phyloP scores from a whole-genome alignment of 2,888 invertebrate genomes.

The Hirudinaria manillensis region DNA sequence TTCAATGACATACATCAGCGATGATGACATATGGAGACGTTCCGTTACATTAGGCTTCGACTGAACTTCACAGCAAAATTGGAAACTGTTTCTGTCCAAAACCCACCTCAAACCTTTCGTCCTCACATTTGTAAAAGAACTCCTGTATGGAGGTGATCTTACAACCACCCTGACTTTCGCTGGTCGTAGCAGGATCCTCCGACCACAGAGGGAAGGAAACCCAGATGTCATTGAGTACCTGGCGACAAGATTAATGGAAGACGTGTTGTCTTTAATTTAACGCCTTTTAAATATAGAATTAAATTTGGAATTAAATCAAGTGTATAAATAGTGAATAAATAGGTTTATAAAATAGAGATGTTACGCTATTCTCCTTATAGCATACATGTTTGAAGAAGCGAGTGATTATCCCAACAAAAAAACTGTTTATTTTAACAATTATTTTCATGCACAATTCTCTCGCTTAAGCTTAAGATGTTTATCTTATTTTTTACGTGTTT shows the following conservation, averaged over 20 bases:
- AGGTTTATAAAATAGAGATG: too few relatives aligned
- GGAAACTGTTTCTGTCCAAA: too few relatives aligned
- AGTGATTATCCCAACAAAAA: too few relatives aligned
- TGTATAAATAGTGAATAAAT: background rate
- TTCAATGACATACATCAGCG: background rate
- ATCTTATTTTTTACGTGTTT: too few relatives aligned
- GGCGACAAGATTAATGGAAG: conserved; percentile 9
- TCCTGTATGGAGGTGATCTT: conserved; percentile 96
- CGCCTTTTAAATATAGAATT: background rate
- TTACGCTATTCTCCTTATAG: too few relatives aligned
- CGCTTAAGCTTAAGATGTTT: too few relatives aligned
- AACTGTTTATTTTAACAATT: too few relatives aligned
- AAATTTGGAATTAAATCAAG: background rate
- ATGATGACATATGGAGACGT: background rate
- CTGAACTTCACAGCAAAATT: too few relatives aligned
- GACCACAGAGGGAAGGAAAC: conserved; percentile 99
- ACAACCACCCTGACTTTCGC: conserved; percentile 62
- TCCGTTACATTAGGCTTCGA: too few relatives aligned
- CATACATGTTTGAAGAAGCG: too few relatives aligned
- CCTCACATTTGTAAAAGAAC: conserved; percentile 92
- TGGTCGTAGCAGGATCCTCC: conserved; percentile 70
- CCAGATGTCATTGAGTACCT: conserved; percentile 91
- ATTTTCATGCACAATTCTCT: too few relatives aligned
- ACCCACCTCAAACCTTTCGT: conserved; percentile 79
- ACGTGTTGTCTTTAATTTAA: background rate